Percentiles rank a stretch among this genome's conserved stretches.
These are phyloP conservation scores for Tetragnatha montana DNA, from an alignment of 2,888 invertebrate genomes.

Conservation along the genomic window DNA sequence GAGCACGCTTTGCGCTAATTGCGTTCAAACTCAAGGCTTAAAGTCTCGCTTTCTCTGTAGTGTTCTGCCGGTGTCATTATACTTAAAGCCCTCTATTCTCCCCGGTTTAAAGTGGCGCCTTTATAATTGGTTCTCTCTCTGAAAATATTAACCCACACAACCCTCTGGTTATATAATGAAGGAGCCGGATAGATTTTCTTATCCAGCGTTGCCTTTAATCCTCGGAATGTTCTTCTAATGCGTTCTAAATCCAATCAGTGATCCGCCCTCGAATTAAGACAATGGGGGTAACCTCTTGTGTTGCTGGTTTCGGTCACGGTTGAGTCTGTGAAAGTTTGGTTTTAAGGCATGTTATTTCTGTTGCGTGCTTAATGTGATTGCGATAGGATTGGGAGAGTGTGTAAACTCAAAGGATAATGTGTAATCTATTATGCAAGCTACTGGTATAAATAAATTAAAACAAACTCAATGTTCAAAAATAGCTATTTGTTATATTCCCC, in stretches of 20 bases:
- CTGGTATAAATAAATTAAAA: too few species aligned
- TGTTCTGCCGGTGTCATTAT: constrained; percentile 38
- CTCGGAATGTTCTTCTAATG: constrained; percentile 39
- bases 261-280: constrained; percentile 46
- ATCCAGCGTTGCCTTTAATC: constrained; percentile 46
- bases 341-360: background rate
- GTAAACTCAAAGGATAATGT: too few species aligned
- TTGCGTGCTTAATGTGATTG: too few species aligned
- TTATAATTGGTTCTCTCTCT: constrained; percentile 40
- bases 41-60: constrained; percentile 25
- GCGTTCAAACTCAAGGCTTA: constrained; percentile 50
- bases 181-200: constrained; percentile 30
- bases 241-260: constrained; percentile 38
- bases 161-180: constrained; percentile 15
- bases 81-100: constrained; percentile 19
- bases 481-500: too few species aligned
- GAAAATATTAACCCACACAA: constrained; percentile 36
- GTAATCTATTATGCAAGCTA: too few species aligned
- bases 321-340: too few species aligned
- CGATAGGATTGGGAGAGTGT: background rate
- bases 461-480: too few species aligned
- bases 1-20: constrained; percentile 17
- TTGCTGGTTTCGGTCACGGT: too few species aligned
- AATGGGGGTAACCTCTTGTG: constrained; percentile 49
- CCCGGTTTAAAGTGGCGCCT: constrained; percentile 16